Percentiles rank a stretch among this genome's conserved stretches.
Evolutionary conservation across 2,113 vertebrate genomes (phyloP).

Genomic region (Oncorhynchus gorbuscha): DNA sequence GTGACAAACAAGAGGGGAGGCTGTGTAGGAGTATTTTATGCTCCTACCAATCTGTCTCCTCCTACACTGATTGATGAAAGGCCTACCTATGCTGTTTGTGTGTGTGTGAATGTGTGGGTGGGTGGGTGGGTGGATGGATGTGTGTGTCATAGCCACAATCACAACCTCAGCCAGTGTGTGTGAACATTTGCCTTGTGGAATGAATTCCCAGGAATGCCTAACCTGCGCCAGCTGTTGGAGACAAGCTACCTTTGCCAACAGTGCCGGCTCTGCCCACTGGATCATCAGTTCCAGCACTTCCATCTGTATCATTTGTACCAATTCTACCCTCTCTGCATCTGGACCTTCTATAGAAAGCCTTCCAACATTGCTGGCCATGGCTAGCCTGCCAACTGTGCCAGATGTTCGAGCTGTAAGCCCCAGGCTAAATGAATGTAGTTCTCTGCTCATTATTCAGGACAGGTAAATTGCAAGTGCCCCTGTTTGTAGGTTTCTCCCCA

Average conservation of each 20-base stretch:
- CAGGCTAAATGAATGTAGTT: slow-evolving; percentile 94
- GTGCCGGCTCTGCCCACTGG: slow-evolving; percentile 91
- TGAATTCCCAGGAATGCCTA: slow-evolving; percentile 99
- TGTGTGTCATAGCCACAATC: slow-evolving; percentile 83
- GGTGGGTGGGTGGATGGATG: slow-evolving; percentile 71
- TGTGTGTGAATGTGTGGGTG: slow-evolving; percentile 3
- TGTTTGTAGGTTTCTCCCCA: slow-evolving; percentile 28
- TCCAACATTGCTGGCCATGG: slow-evolving; percentile 93
- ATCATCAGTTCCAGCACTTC: slow-evolving; percentile 84
- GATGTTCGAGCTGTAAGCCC: slow-evolving; percentile 99
- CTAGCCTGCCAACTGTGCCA: slow-evolving; percentile 96
- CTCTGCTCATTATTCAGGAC: slow-evolving; percentile 95
- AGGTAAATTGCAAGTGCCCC: slow-evolving; percentile 79
- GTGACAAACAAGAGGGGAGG: neutral
- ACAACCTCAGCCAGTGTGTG: slow-evolving; percentile 90
- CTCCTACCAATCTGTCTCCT: neutral
- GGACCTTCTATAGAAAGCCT: slow-evolving; percentile 93
- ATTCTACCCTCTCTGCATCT: slow-evolving; percentile 93
- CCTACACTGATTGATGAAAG: slow-evolving; percentile 47
- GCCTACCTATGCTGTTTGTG: slow-evolving; percentile 7
- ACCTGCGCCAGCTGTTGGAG: slow-evolving; percentile 99
- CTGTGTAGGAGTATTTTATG: neutral
- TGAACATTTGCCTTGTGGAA: slow-evolving; percentile 99
- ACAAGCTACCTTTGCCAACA: slow-evolving; percentile 98
- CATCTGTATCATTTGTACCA: slow-evolving; percentile 94